Percentiles rank a stretch among this genome's conserved stretches.
These are phyloP conservation scores for Drosophila anomalata DNA, from an alignment of 2,888 invertebrate species.

Conservation along the genomic window DNA sequence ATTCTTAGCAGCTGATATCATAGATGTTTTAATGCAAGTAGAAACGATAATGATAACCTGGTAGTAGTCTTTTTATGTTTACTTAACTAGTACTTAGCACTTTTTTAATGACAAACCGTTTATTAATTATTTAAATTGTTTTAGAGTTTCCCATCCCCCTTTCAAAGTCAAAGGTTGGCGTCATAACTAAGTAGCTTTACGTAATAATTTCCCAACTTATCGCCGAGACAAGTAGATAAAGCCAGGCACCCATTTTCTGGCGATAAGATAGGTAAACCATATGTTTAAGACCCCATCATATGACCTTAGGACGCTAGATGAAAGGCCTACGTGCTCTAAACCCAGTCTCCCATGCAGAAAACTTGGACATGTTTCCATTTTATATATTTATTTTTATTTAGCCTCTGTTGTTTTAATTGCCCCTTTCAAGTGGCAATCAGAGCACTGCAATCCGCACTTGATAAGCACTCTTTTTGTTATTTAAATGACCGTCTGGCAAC, in stretches of 20 bases:
- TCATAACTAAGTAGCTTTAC: constrained; percentile 45
- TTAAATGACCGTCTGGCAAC: constrained; percentile 24
- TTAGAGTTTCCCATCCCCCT: constrained; percentile 20
- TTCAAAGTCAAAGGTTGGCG: constrained; percentile 1
- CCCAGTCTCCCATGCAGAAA: constrained; percentile 30
- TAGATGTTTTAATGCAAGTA: constrained; percentile 20
- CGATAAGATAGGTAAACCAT: constrained; percentile 59
- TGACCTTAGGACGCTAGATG: constrained; percentile 46
- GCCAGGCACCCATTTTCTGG: constrained; percentile 1
- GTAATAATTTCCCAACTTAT: constrained; percentile 33
- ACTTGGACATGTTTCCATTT: constrained; percentile 18
- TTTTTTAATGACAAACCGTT: background rate
- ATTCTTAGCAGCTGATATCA: constrained; percentile 29
- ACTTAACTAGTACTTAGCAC: background rate
- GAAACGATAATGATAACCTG: background rate
- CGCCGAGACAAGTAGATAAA: constrained; percentile 25
- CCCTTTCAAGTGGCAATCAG: constrained; percentile 54
- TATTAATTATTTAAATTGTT: background rate
- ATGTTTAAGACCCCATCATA: constrained; percentile 49
- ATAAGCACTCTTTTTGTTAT: constrained; percentile 6
- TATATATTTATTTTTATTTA: background rate
- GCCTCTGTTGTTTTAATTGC: constrained; percentile 15
- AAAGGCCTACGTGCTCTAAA: constrained; percentile 59
- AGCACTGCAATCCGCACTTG: constrained; percentile 29
- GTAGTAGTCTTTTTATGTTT: background rate